Evolutionary conservation across 2,797 vertebrate species (phyloP), one percentile per base, ranked within the genome.

Genomic region (Siniperca undulata): DNA sequence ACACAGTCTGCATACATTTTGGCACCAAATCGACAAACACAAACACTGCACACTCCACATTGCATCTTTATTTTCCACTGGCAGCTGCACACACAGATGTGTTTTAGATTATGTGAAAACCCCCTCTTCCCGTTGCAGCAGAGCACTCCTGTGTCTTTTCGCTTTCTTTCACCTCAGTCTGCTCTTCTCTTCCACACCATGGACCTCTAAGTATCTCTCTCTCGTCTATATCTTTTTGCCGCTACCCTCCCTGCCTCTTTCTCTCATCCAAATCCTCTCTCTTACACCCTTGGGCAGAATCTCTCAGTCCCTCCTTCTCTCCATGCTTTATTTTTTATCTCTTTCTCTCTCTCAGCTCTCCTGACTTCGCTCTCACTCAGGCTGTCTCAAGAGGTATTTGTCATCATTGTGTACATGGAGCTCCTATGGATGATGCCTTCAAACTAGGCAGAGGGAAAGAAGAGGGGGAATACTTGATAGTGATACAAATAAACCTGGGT

Each of bases 31-130:
- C 44, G 17, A 68, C 80, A 77, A 74, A 82, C 71, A 71, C 61
- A 74, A 56, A 76, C 85, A 75, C 56, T 65, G 42, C 38, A 53
- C 46, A 52, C 67, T 80, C 65, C 72, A 72, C 66, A 56, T 36
- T 50, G 76, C 44, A 61, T 88, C 70, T 60, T 55, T 84, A 66
- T 80, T 82, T 61, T 73, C 20, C 83, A 69, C 74, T 61, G 48
- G 69, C 82, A 88, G 86, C 87, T 85, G 87, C 80, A 78, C 69
- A 83, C 74, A 84, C 90, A 86, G 82, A 90, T 87, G 81, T 88
- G 74, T 85, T 86, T 83, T 58, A 55, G 71, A 83, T 70, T 80
- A 83, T 56, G 83, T 85, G 81, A 91, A 82, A 86, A 77, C 61
- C 30, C 52, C 52, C 38, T 90, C 76, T 83, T 82, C 76, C 75